A percentile compares a stretch with the other conserved stretches of the same genome.
phyloP scores from a whole-genome alignment of 2,113 vertebrate genomes.

The Rhinichthys klamathensis region DNA sequence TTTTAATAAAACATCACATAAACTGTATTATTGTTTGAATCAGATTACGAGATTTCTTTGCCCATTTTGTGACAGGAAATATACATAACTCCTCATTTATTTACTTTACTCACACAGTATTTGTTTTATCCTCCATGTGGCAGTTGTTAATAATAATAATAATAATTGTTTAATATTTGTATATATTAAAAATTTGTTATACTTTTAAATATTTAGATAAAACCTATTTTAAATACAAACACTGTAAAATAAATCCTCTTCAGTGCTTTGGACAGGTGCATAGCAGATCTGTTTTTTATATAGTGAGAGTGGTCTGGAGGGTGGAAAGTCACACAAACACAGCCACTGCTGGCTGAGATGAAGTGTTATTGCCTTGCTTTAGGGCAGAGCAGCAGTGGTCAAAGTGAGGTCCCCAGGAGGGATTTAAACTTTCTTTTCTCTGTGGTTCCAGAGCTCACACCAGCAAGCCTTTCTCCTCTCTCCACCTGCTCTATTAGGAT shows the following conservation, averaged over 20 bases:
- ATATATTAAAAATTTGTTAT: too few relatives aligned
- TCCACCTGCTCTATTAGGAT: not conserved
- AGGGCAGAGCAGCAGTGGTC: constrained; percentile 2
- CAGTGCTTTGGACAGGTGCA: not conserved
- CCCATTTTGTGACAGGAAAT: not conserved
- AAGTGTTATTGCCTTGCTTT: not conserved
- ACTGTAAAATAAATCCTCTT: not conserved
- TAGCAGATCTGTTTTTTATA: not conserved
- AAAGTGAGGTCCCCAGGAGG: not conserved
- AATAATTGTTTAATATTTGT: too few relatives aligned
- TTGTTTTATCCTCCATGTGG: too few relatives aligned
- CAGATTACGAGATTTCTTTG: not conserved
- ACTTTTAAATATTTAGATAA: too few relatives aligned
- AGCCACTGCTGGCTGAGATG: not conserved
- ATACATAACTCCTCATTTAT: too few relatives aligned
- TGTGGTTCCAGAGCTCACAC: not conserved
- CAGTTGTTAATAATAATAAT: too few relatives aligned
- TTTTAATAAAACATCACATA: not conserved
- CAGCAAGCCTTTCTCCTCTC: too few relatives aligned
- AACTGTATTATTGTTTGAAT: not conserved
- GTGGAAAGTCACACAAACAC: not conserved
- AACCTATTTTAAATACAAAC: too few relatives aligned
- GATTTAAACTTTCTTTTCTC: not conserved
- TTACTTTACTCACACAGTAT: too few relatives aligned
- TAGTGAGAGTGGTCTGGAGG: not conserved